These are phyloP conservation scores for Temnothorax unifasciatus DNA, from an alignment of 2,888 invertebrate genomes.

Conservation along the genomic window DNA sequence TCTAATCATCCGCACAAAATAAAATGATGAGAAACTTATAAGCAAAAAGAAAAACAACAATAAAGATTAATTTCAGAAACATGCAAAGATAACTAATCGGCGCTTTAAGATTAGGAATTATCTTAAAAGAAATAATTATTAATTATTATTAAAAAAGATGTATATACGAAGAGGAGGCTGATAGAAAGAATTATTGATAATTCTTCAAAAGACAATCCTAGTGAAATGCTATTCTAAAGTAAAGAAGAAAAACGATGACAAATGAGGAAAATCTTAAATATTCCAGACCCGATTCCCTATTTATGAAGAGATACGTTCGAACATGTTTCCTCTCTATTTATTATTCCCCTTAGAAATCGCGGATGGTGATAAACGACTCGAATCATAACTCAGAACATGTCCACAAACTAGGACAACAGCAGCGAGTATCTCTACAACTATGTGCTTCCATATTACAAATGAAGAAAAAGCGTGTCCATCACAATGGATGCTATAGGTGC, in stretches of 20 bases:
- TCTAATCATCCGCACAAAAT: neutral
- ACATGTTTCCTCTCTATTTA: conserved; percentile 40
- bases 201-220: neutral
- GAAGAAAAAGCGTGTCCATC: conserved; percentile 49
- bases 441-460: conserved; percentile 42
- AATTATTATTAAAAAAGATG: neutral
- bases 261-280: neutral
- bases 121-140: neutral
- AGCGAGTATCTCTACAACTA: conserved; percentile 47
- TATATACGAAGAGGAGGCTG: neutral
- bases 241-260: neutral
- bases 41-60: neutral
- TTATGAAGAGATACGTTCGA: conserved; percentile 27
- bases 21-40: neutral
- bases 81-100: neutral
- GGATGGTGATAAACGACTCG: conserved; percentile 50
- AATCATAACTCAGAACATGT: conserved; percentile 55
- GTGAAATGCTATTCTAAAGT: neutral
- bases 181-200: neutral
- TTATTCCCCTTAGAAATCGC: conserved; percentile 48
- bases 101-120: neutral
- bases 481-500: conserved; percentile 30
- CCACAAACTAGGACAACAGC: conserved; percentile 51
- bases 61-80: conserved; percentile 8
- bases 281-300: neutral